Evolutionary conservation across 1,140 invertebrate genomes (phyloP), one percentile per base, ranked within the genome.

Genomic region (Anastatus disparis): DNA sequence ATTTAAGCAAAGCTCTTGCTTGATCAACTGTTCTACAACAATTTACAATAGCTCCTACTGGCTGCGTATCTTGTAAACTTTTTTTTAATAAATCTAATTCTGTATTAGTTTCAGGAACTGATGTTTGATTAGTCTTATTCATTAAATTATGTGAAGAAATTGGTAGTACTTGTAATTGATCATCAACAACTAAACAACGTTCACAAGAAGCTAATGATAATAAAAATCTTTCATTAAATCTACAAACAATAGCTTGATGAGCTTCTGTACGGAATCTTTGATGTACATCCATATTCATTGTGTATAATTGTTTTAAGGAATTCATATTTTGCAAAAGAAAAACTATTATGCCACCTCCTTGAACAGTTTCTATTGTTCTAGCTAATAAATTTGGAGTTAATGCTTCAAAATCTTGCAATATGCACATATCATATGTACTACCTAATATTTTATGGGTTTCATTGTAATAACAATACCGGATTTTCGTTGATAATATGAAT

Each of bases 211-310:
- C 89, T 71, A 99, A 84, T 0, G 97, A 99, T 0, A 99, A 84
- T 15, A 99, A 89, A 82, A 99, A 98, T 52, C 95, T 91, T 87
- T 99, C 97, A 87, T 99, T 99, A 81, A 99, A 99, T 75, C 98
- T 87, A 64, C 95, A 93, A 8, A 97, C 92, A 53, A 99, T 89
- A 83, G 97, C 92, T 73, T 94, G 90, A 84, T 99, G 95, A 10
- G 96, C 92, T 88, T 99, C 97, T 13, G 98, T 99, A 73, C 97
- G 89, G 74, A 90, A 91, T 76, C 97, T 89, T 75, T 95, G 91
- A 89, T 99, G 98, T 12, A 99, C 96, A 90, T 99, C 98, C 98
- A 99, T 99, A 71, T 92, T 92, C 89, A 99, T 94, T 3, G 97
- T 95, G 80, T 96, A 99, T 0, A 99, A 87, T 81, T 99, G 97